Conservation (phyloP, 2,888 invertebrate species). For the Dolichopus griseipennis region DNA sequence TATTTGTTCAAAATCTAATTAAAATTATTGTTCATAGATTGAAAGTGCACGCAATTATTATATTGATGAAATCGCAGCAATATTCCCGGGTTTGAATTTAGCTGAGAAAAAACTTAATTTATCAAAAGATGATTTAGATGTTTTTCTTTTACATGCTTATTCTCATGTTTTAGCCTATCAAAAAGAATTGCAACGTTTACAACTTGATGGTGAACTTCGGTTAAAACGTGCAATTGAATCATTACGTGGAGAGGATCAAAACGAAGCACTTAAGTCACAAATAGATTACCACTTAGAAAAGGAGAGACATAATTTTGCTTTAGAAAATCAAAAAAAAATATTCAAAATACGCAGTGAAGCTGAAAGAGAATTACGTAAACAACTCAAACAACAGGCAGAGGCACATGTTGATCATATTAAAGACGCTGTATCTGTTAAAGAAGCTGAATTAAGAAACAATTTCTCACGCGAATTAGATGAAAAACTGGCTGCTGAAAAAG, state of each 20-base stretch:
- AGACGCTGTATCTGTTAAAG: constrained; percentile 55
- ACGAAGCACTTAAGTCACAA: constrained; percentile 46
- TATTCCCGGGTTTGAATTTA: constrained; percentile 65
- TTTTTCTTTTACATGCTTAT: constrained; percentile 70
- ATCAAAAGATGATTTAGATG: constrained; percentile 58
- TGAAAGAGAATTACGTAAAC: constrained; percentile 63
- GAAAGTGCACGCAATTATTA: constrained; percentile 53
- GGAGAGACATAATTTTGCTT: constrained; percentile 56
- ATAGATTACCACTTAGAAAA: constrained; percentile 62
- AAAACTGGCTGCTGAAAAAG: constrained; percentile 57
- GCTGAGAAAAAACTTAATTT: constrained; percentile 55
- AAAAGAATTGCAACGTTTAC: constrained; percentile 63
- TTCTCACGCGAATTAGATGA: constrained; percentile 55
- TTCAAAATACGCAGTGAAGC: constrained; percentile 56
- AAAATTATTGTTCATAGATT: constrained; percentile 27
- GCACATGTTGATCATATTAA: constrained; percentile 74
- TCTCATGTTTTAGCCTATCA: constrained; percentile 67
- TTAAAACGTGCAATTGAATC: constrained; percentile 56
- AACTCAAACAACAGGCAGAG: constrained; percentile 76
- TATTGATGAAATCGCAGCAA: constrained; percentile 55
- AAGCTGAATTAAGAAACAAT: constrained; percentile 46
- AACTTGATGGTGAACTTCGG: constrained; percentile 55
- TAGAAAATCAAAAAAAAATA: constrained; percentile 60
- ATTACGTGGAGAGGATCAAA: constrained; percentile 50
- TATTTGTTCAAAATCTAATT: constrained; percentile 34